These are phyloP conservation scores for Diabrotica balteata DNA, from an alignment of 2,888 invertebrate species.

Conservation along the genomic window DNA sequence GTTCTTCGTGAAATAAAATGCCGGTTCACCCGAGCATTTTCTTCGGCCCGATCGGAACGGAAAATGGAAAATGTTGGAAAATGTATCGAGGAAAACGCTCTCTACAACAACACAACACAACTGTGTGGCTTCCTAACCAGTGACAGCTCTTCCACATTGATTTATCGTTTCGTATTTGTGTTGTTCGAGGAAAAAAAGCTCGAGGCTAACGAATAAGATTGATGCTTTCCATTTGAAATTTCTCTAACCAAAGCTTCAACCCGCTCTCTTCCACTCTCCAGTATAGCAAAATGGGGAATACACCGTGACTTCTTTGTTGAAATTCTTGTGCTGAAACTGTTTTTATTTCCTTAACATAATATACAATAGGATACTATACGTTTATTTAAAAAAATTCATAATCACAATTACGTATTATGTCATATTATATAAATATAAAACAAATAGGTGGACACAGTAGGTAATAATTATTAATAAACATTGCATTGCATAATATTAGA, in stretches of 20 bases:
- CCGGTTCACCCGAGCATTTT: slow-evolving; percentile 17
- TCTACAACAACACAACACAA: slow-evolving; percentile 39
- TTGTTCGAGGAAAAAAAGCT: slow-evolving; percentile 56
- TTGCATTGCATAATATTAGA: no score
- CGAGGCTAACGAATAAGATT: slow-evolving; percentile 55
- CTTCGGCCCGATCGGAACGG: slow-evolving; percentile 19
- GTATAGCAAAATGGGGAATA: slow-evolving; percentile 3
- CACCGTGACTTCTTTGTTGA: neutral
- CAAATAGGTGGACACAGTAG: no score
- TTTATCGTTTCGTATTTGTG: slow-evolving; percentile 60
- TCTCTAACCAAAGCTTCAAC: slow-evolving; percentile 35
- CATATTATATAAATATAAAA: no score
- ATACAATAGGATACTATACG: no score
- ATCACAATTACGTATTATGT: no score
- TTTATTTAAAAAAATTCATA: no score
- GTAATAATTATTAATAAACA: no score
- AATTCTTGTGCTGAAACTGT: no score
- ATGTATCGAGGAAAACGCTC: slow-evolving; percentile 38
- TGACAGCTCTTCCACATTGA: slow-evolving; percentile 59
- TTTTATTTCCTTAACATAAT: no score
- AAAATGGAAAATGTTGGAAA: slow-evolving; percentile 35
- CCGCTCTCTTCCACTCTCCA: slow-evolving; percentile 5
- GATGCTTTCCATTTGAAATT: slow-evolving; percentile 56
- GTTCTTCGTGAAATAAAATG: slow-evolving; percentile 2
- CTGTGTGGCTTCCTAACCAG: slow-evolving; percentile 50